Evolutionary conservation across 2,888 invertebrate species (phyloP).

Genomic region (Alloplasta piceator): DNA sequence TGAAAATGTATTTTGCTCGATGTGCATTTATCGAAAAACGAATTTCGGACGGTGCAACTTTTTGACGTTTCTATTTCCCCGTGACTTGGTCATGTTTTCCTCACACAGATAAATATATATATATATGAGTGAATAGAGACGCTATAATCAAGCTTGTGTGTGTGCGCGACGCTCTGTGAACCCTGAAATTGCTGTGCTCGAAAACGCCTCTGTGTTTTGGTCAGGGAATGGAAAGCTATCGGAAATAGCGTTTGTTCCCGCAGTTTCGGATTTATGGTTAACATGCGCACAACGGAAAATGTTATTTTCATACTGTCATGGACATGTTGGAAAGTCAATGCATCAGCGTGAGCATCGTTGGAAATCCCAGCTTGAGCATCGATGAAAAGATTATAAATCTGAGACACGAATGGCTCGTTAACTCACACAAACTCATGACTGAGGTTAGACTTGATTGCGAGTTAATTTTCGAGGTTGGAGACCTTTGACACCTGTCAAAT

Average conservation of each 20-base stretch:
- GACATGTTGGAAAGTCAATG: background rate
- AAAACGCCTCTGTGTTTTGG: background rate
- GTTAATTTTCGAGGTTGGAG: too few species aligned
- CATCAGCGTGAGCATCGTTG: constrained; percentile 69
- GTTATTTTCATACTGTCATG: background rate
- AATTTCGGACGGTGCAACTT: constrained; percentile 45
- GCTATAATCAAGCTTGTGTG: background rate
- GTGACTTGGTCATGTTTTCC: background rate
- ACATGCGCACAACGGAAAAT: background rate
- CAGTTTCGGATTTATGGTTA: constrained; percentile 20
- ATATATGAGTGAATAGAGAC: background rate
- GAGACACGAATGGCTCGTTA: constrained; percentile 63
- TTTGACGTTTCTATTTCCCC: constrained; percentile 55
- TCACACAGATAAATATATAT: background rate
- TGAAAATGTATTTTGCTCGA: constrained; percentile 15
- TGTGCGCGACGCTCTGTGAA: constrained; percentile 7
- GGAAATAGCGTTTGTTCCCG: constrained; percentile 16
- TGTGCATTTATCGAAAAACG: constrained; percentile 38
- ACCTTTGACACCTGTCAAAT: too few species aligned
- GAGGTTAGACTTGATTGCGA: constrained; percentile 60
- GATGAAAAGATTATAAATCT: constrained; percentile 64
- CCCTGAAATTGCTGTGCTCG: constrained; percentile 29
- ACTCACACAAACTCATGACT: constrained; percentile 62
- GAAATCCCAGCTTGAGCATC: constrained; percentile 70
- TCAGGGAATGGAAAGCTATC: background rate